Percentiles rank a stretch among this genome's conserved stretches.
These are phyloP conservation scores for Phaenicophaeus curvirostris DNA, from an alignment of 2,797 vertebrate species.

Conservation along the genomic window DNA sequence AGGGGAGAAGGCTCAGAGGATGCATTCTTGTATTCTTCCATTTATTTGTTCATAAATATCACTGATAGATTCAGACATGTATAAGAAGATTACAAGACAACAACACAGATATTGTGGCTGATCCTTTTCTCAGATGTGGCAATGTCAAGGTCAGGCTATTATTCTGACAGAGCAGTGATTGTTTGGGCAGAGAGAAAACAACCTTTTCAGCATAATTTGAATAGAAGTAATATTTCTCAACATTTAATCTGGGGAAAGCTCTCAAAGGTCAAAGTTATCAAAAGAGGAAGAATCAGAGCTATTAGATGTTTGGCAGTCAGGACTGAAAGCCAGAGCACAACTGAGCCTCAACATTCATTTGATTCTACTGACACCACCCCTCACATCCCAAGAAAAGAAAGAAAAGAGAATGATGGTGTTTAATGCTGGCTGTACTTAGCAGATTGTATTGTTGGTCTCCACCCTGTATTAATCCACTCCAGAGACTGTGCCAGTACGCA, in stretches of 20 bases:
- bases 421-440: neutral
- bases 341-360: neutral
- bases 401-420: neutral
- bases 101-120: neutral
- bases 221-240: neutral
- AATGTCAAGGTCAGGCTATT: neutral
- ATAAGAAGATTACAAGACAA: neutral
- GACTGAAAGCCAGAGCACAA: neutral
- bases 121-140: neutral
- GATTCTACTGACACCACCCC: neutral
- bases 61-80: neutral
- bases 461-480: neutral
- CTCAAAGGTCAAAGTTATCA: constrained; percentile 1
- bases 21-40: neutral
- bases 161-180: neutral
- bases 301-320: neutral
- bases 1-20: neutral
- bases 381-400: neutral
- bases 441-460: neutral
- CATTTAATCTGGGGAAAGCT: neutral
- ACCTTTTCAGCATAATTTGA: neutral
- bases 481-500: neutral
- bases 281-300: neutral
- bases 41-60: neutral
- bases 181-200: neutral